Base-by-base conservation (phyloP, 2,797 vertebrate species). In the Allobates femoralis region DNA sequence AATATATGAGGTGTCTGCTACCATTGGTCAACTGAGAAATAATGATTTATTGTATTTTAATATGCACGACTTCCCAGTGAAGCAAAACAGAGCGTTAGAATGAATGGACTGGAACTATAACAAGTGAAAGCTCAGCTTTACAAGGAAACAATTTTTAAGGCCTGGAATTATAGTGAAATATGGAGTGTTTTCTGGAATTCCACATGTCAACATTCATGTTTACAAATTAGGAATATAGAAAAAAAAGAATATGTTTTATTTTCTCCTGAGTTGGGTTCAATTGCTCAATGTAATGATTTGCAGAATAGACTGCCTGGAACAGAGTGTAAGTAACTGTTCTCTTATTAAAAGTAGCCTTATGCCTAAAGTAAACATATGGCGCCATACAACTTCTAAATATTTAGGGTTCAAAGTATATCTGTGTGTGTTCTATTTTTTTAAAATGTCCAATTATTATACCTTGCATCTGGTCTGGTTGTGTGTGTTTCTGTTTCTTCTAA, bases 21-120 rank as follows among this genome's bases (percentile, higher is more conserved):
- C 87, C 92, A 91, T 62, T 94, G 94, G 94, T 93, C 93, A 95
- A 92, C 90, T 92, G 92, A 93, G 93, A 94, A 94, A 94, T 94
- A 92, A 93, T 93, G 92, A 95, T 93, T 94, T 94, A 95, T 92
- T 93, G 92, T 90, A 91, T 83, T 90, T 92, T 86, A 90, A 91
- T 21, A 80, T 91, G 92, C 90, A 91, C 71, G 86, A 91, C 91
- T 93, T 93, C 91, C 90, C 89, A 91, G 90, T 77, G 89, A 89
- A 89, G 92, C 93, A 92, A 94, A 93, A 91, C 85, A 92, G 92
- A 93, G 92, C 90, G 92, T 86, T 86, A 55, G 56, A 86, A 74
- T 58, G n/a, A 58, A 79, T 79, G n/a, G 51, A 71, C 53, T 58
- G 53, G 62, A 79, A 58, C 51, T 60, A 60, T 71, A 71, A 4